phyloP scores from a whole-genome alignment of 2,888 invertebrate genomes.

The Phragmatobia fuliginosa region DNA sequence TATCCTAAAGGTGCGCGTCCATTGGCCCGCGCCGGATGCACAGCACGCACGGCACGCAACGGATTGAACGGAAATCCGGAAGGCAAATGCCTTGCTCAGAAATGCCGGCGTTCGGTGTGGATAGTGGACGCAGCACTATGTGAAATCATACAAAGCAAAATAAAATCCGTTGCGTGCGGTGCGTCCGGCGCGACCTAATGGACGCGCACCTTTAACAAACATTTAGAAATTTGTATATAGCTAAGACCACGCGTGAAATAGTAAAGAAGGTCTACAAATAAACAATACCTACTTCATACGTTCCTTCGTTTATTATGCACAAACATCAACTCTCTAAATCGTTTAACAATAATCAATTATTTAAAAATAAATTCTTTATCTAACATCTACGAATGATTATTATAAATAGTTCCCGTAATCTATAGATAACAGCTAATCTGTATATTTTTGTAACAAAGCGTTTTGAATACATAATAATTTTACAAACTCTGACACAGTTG shows the following conservation, averaged over 20 bases:
- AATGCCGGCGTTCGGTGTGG: too few relatives aligned
- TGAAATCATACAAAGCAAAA: too few relatives aligned
- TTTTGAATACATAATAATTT: neutral
- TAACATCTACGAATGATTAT: neutral
- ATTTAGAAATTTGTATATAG: neutral
- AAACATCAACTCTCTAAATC: neutral
- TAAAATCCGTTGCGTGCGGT: too few relatives aligned
- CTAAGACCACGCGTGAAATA: neutral
- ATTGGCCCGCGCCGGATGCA: too few relatives aligned
- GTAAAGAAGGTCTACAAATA: neutral
- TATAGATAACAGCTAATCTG: neutral
- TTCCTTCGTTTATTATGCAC: neutral
- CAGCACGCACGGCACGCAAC: too few relatives aligned
- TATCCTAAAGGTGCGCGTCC: too few relatives aligned
- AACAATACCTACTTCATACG: neutral
- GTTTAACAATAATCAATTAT: neutral
- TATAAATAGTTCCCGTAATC: neutral
- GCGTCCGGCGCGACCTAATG: too few relatives aligned
- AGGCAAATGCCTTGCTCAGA: too few relatives aligned
- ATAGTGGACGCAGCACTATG: too few relatives aligned
- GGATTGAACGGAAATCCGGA: too few relatives aligned
- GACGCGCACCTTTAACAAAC: too few relatives aligned
- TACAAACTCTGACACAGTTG: neutral
- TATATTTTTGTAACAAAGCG: neutral
- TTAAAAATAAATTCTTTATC: neutral